A percentile compares a stretch with the other conserved stretches of the same genome.
phyloP scores from a whole-genome alignment of 2,113 vertebrate genomes.

The Cheilinus undulatus region DNA sequence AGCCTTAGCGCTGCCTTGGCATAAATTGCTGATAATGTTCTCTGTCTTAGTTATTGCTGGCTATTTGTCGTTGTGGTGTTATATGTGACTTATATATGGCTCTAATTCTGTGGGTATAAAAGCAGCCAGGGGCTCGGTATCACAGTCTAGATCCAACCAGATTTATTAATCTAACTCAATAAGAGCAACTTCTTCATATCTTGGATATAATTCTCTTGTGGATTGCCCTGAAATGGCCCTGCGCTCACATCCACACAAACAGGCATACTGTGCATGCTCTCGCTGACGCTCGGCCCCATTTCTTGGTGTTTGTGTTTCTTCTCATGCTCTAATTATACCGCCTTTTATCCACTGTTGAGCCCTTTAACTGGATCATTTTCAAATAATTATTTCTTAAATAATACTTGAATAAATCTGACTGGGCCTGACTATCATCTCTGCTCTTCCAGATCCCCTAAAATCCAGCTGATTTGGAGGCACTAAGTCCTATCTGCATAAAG shows the following conservation, averaged over 20 bases:
- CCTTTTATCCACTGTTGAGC: conserved; percentile 8
- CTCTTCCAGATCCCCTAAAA: conserved; percentile 5
- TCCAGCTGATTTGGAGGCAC: not conserved
- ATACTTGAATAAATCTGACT: conserved; percentile 15
- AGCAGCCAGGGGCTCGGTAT: not conserved
- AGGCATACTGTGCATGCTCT: not conserved
- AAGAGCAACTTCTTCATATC: not conserved
- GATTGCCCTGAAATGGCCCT: not conserved
- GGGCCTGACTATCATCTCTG: not conserved
- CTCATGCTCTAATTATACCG: conserved; percentile 18
- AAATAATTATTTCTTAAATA: conserved; percentile 17
- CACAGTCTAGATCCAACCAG: not conserved
- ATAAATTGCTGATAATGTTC: not conserved
- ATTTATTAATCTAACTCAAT: not conserved
- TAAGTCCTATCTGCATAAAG: conserved; percentile 6
- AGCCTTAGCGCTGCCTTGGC: not conserved
- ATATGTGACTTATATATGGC: not conserved
- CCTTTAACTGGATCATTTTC: not conserved
- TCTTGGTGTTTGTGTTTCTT: not conserved
- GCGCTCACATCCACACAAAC: not conserved
- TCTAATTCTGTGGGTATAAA: not conserved
- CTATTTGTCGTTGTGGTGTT: not conserved
- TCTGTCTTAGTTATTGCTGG: not conserved
- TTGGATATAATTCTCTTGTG: not conserved
- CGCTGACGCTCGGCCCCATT: conserved; percentile 3